Percentiles rank a stretch among this genome's conserved stretches.
phyloP scores from a whole-genome alignment of 2,797 vertebrate species.

The Craterocephalus amniculus region DNA sequence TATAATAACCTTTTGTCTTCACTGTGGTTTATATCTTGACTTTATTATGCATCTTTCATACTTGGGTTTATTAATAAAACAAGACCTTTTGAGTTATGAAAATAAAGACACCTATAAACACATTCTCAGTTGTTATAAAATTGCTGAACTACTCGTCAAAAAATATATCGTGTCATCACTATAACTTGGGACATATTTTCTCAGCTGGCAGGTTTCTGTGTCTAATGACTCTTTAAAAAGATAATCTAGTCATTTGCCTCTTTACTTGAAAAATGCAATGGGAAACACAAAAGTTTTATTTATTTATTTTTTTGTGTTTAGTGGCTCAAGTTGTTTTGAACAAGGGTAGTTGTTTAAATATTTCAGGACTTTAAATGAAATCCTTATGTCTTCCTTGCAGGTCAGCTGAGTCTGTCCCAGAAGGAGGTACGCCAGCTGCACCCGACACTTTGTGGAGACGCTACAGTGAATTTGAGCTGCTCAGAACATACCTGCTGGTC shows the following conservation, averaged over 20 bases:
- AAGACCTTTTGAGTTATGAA: not conserved
- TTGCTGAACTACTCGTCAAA: no score
- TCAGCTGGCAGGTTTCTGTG: no score
- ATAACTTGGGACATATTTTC: no score
- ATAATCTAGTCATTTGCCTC: not conserved
- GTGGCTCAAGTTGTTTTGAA: constrained; percentile 2
- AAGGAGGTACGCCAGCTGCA: constrained; percentile 82
- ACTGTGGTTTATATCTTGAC: not conserved
- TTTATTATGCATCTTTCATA: not conserved
- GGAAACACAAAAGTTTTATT: no score
- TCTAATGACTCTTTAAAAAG: not conserved
- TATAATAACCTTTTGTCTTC: not conserved
- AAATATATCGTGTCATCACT: no score
- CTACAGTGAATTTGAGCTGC: constrained; percentile 97
- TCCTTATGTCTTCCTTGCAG: constrained; percentile 72
- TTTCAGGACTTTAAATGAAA: not conserved
- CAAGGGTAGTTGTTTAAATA: not conserved
- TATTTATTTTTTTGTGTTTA: not conserved
- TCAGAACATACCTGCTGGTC: constrained; percentile 92
- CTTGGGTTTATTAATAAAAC: not conserved
- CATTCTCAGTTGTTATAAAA: no score
- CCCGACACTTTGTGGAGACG: constrained; percentile 94
- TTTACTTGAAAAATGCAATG: not conserved
- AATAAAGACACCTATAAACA: not conserved
- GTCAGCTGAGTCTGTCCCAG: constrained; percentile 85